Conservation (phyloP, 1,140 invertebrate genomes). For the Panonychus citri region DNA sequence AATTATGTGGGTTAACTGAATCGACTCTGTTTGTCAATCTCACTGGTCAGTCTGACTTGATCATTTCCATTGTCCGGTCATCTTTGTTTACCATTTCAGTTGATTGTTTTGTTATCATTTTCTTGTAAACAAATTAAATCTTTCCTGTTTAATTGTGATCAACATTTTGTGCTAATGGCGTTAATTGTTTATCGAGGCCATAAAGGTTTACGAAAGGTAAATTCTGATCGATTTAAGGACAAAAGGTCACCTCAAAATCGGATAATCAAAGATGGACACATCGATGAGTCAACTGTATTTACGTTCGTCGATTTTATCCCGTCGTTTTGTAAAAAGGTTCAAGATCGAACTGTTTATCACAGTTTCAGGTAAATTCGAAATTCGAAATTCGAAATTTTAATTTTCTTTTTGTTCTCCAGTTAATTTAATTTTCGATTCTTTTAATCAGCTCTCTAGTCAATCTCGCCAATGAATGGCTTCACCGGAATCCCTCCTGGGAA, state of each 20-base stretch:
- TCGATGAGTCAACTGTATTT: conserved; percentile 2
- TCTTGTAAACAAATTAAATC: too few relatives aligned
- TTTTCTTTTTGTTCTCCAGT: not conserved
- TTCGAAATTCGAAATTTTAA: not conserved
- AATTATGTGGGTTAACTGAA: too few relatives aligned
- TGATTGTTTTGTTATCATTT: too few relatives aligned
- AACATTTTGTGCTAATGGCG: too few relatives aligned
- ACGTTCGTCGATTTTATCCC: conserved; percentile 9
- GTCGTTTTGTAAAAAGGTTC: conserved; percentile 1
- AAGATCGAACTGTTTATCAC: conserved; percentile 6
- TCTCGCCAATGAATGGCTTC: conserved; percentile 4
- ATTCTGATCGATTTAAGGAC: not conserved
- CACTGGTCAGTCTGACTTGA: too few relatives aligned
- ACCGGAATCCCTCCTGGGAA: conserved; percentile 1
- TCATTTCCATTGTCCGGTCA: too few relatives aligned
- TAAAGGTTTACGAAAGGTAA: not conserved
- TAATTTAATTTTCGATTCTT: not conserved
- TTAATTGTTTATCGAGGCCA: not conserved
- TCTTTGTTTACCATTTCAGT: too few relatives aligned
- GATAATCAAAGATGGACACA: conserved; percentile 1
- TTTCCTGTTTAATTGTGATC: too few relatives aligned
- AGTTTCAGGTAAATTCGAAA: conserved; percentile 3
- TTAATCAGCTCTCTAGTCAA: conserved; percentile 5
- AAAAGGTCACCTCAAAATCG: conserved; percentile 1
- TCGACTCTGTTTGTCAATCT: too few relatives aligned